Evolutionary conservation across 92 coral and sea anemone species (phyloP).

Genomic region (Plumapathes pennacea): DNA sequence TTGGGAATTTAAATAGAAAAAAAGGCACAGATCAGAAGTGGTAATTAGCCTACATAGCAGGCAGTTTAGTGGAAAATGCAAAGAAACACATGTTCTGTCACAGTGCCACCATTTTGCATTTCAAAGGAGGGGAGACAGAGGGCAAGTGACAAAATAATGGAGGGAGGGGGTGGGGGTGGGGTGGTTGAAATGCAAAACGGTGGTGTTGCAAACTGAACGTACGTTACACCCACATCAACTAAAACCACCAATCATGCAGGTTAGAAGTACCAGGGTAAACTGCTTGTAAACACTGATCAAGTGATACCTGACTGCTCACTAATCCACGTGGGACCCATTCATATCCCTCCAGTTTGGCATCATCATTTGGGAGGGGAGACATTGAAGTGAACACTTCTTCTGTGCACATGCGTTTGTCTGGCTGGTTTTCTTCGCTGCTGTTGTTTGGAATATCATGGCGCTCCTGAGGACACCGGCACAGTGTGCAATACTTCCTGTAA

Average conservation of each 20-base stretch:
- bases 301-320: constrained; percentile 70
- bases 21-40: too few relatives aligned
- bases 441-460: constrained; percentile 67
- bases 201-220: too few relatives aligned
- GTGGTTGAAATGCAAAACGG: too few relatives aligned
- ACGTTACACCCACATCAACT: background rate
- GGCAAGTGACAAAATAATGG: too few relatives aligned
- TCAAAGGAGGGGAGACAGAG: too few relatives aligned
- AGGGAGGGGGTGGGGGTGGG: too few relatives aligned
- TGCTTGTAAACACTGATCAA: background rate
- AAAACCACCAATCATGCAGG: background rate
- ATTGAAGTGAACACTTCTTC: constrained; percentile 74
- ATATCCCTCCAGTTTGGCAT: constrained; percentile 77
- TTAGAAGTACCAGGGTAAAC: too few relatives aligned
- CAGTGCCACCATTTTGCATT: too few relatives aligned
- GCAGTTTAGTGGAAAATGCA: too few relatives aligned
- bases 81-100: too few relatives aligned
- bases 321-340: constrained; percentile 92
- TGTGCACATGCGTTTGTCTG: constrained; percentile 88
- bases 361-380: constrained; percentile 55
- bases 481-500: constrained; percentile 76
- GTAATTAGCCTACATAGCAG: too few relatives aligned
- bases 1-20: too few relatives aligned
- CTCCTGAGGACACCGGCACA: constrained; percentile 87
- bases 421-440: constrained; percentile 73